Percentiles rank a stretch among this genome's conserved stretches.
Conservation (phyloP, 2,888 invertebrate species). For the Tachina lurida region DNA sequence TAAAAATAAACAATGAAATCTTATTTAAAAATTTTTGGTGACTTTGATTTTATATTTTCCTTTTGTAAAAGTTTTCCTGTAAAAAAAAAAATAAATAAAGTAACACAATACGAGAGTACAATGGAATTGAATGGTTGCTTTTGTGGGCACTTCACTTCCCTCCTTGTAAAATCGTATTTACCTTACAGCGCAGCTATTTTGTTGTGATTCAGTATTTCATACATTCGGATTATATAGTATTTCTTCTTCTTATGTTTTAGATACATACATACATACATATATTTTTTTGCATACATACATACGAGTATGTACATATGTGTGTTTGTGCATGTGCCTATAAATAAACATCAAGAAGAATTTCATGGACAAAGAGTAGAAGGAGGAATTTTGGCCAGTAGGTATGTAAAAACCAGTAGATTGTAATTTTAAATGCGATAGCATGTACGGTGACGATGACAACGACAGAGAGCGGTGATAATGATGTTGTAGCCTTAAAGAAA, state of each 20-base stretch:
- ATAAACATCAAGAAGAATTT: conserved; percentile 2
- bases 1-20: conserved; percentile 41
- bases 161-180: conserved; percentile 21
- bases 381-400: not conserved
- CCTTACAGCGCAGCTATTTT: conserved; percentile 26
- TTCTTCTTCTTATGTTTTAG: not conserved
- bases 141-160: conserved; percentile 19
- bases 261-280: not conserved
- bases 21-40: conserved; percentile 52
- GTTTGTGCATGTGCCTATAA: not conserved
- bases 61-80: conserved; percentile 13
- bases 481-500: conserved; percentile 47
- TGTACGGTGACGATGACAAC: conserved; percentile 5
- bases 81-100: not conserved
- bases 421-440: conserved; percentile 37
- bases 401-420: conserved; percentile 28
- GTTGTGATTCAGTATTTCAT: conserved; percentile 35
- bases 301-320: not conserved
- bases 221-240: not conserved
- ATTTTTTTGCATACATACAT: conserved; percentile 14
- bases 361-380: not conserved
- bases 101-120: conserved; percentile 5
- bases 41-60: conserved; percentile 54
- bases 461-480: conserved; percentile 27
- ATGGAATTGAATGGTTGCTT: conserved; percentile 21